phyloP scores from a whole-genome alignment of 2,113 vertebrate genomes.

The Bubo blakistoni region DNA sequence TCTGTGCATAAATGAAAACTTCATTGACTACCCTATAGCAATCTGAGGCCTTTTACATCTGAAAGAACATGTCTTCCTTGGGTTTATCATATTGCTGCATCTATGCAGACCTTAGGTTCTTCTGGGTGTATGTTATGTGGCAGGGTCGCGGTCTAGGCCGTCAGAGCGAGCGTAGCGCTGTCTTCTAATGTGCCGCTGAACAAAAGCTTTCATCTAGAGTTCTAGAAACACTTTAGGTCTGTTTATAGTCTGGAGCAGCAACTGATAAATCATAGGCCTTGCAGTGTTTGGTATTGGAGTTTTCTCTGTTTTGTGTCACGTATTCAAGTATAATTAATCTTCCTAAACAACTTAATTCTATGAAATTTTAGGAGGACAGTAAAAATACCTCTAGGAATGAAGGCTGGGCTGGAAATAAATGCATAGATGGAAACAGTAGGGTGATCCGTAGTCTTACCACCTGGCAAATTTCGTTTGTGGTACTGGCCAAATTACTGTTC shows the following conservation, averaged over 20 bases:
- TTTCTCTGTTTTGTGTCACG: neutral
- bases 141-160: accelerated
- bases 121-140: neutral
- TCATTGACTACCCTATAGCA: neutral
- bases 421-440: neutral
- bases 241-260: neutral
- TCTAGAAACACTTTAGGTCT: neutral
- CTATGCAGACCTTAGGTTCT: accelerated
- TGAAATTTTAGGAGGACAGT: neutral
- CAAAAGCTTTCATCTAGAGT: neutral
- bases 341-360: neutral
- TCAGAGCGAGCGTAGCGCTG: neutral
- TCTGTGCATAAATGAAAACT: neutral
- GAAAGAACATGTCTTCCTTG: accelerated
- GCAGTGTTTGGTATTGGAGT: neutral
- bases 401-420: neutral
- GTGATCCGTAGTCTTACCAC: neutral
- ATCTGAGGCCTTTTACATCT: neutral
- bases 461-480: neutral
- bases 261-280: neutral
- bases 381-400: neutral
- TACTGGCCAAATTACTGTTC: neutral
- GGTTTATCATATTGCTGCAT: neutral
- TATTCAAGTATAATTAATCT: neutral
- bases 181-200: neutral